Evolutionary conservation across 2,797 vertebrate species (phyloP), one percentile per base, ranked within the genome.

Genomic region (Phalanger gymnotis): DNA sequence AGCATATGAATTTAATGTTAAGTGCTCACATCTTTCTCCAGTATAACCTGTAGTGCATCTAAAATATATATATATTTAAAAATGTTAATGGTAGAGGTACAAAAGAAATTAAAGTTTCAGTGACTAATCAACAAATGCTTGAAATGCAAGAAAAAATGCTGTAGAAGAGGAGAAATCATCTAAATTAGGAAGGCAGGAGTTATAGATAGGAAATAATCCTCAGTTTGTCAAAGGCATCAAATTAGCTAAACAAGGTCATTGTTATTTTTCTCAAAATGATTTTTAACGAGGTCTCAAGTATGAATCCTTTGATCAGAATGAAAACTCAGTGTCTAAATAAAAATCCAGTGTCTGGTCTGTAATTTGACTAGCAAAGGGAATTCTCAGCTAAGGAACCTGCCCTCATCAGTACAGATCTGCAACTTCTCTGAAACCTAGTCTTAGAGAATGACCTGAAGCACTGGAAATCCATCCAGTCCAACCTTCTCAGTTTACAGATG

Each of bases 11-110:
- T 98, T 98, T 53, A 99, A 97, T 1, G 98, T 98, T 95, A 99
- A 92, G 53, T 99, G 98, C 91, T 99, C 98, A 97, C 99, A 99
- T 55, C 99, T 98, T 97, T 99, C 98, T 95, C 99, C 99, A 47
- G 98, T 99, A 93, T 98, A 99, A 94, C 98, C 99, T n/a, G 98
- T 97, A 13, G 98, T 98, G 96, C 99, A 99, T 96, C 99, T 99
- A 98, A 0, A 95, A 95, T 40, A 25, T 56, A 52, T 93, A 31
- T 11, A 31, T 66, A n/a, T 91, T 92, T 73, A 90, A 93, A 93
- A 56, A 11, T 54, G 30, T 47, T 30, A n/a, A n/a, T 92, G 56
- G 55, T 54, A 58, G 61, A 97, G 95, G 92, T 95, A 95, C 14
- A 91, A 94, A 89, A 0, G 0, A 94, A 56, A 0, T 0, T 57